Conservation (phyloP, 1,140 invertebrate species). For the Melipona quadrifasciata region DNA sequence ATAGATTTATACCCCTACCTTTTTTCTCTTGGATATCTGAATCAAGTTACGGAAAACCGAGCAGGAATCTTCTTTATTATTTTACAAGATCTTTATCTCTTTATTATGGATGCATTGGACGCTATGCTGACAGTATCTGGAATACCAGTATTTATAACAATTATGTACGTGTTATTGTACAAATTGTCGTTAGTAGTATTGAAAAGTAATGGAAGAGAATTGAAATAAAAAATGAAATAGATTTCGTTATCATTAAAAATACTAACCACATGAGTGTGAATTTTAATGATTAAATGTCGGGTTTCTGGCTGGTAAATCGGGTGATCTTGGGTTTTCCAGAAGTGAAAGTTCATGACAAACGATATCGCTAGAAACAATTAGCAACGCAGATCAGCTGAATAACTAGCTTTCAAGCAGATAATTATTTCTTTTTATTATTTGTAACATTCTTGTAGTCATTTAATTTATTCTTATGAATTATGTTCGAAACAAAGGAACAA, state of each 20-base stretch:
- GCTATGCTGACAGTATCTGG: not conserved
- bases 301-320: too few relatives aligned
- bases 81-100: not conserved
- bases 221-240: not conserved
- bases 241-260: not conserved
- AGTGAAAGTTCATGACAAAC: constrained; percentile 34
- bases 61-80: not conserved
- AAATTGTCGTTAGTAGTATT: too few relatives aligned
- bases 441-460: not conserved
- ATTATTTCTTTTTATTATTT: not conserved
- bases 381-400: not conserved
- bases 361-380: constrained; percentile 5
- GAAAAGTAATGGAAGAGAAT: not conserved
- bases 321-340: constrained; percentile 49
- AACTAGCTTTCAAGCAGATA: not conserved
- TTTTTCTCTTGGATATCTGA: not conserved
- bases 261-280: not conserved
- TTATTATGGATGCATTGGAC: not conserved
- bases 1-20: not conserved
- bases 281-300: constrained; percentile 10
- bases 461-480: not conserved
- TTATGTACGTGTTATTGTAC: not conserved
- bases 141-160: not conserved
- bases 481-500: not conserved
- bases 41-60: not conserved